phyloP scores from a whole-genome alignment of 30 jellyfish, hydroid and myxozoan genomes.

The Clytia hemisphaerica region DNA sequence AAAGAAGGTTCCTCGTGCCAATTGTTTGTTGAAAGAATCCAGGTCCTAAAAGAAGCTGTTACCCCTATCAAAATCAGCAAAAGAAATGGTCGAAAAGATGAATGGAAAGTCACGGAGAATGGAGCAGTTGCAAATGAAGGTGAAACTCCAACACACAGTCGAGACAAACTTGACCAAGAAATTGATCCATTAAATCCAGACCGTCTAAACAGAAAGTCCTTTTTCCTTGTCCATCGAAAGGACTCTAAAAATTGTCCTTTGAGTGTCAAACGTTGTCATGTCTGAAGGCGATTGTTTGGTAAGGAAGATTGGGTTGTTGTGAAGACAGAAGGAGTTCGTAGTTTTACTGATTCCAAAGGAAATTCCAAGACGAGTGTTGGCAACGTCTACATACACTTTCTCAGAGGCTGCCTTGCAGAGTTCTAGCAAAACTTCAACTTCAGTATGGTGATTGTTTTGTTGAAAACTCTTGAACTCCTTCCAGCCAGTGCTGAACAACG shows the following conservation, averaged over 20 bases:
- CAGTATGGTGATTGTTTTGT: not conserved
- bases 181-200: conserved; percentile 12
- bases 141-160: no score
- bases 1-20: not conserved
- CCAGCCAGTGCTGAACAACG: not conserved
- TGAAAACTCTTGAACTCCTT: not conserved
- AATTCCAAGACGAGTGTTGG: conserved; percentile 27
- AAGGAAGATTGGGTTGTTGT: conserved; percentile 30
- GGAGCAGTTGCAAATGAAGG: not conserved
- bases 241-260: not conserved
- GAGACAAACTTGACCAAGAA: no score
- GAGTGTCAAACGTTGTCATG: conserved; percentile 3
- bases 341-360: conserved; percentile 33
- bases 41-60: no score
- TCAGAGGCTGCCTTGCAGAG: conserved; percentile 4
- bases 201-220: not conserved
- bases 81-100: not conserved
- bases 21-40: not conserved
- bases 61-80: conserved; percentile 20
- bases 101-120: no score
- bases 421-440: conserved; percentile 6
- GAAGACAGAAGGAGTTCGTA: conserved; percentile 36
- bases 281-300: conserved; percentile 29
- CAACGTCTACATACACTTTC: conserved; percentile 12
- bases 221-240: conserved; percentile 8